Evolutionary conservation across 2,113 vertebrate genomes (phyloP), one percentile per base, ranked within the genome.

Genomic region (Catharus fuscescens): DNA sequence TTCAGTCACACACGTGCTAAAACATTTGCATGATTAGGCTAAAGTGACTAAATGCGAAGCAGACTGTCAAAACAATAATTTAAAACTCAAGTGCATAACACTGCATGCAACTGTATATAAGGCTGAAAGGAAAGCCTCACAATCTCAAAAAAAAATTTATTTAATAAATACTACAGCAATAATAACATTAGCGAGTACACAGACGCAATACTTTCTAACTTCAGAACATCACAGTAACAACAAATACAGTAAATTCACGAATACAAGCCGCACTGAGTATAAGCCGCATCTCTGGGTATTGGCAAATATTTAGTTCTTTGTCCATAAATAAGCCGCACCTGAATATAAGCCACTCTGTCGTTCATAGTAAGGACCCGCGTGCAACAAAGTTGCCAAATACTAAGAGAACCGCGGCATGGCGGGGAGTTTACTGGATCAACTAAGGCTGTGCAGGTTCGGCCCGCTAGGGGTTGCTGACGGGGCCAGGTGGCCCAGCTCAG

Each of bases 51-150:
- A 61, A 85, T 66, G 21, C 77, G 50, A 94, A 91, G 56, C 42
- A 82, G 32, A 65, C 24, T 95, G 62, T 73, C 53, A 95, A 91
- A 93, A 92, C 38, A 91, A 71, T 78, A 70, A 92, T 92, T 89
- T 82, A 59, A 85, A 92, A 67, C 42, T 85, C 31, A 80, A 90
- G 42, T 54, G 25, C 24, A 54, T 69, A 90, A 88, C 0, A 1
- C 32, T 83, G 50, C 40, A 25, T 66, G 34, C 42, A 92, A 90
- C 23, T 44, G 18, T 79, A 79, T 36, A 52, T 65, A 32, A 79
- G 93, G 31, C 42, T 1, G 2, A 72, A 92, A 73, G 45, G 19
- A 94, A 92, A 94, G 31, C 9, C 7, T 38, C 26, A 47, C 10
- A 19, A 17, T 79, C 24, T 65, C 34, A 76, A 56, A 48, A 16